A percentile compares a stretch with the other conserved stretches of the same genome.
Evolutionary conservation across 2,888 invertebrate genomes (phyloP).

Genomic region (Balanococcus diminutus): DNA sequence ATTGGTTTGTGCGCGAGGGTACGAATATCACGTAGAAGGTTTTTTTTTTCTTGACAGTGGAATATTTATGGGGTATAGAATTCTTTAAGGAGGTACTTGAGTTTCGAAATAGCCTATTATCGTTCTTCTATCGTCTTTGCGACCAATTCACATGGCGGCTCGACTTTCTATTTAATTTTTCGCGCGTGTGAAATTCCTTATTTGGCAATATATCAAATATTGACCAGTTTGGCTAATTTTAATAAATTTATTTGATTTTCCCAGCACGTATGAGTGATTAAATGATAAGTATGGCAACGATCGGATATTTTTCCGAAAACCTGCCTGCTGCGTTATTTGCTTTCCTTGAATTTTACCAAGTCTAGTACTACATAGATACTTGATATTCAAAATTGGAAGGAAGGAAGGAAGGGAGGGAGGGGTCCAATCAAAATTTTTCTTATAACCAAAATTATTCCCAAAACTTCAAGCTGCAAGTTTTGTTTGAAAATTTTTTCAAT

Average conservation of each 20-base stretch:
- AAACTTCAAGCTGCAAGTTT: too few relatives aligned
- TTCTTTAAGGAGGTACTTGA: not conserved
- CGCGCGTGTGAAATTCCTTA: not conserved
- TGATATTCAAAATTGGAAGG: too few relatives aligned
- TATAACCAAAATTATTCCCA: too few relatives aligned
- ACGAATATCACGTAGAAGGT: not conserved
- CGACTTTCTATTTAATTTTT: not conserved
- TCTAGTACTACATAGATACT: too few relatives aligned
- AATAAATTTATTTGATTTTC: not conserved
- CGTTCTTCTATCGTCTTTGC: not conserved
- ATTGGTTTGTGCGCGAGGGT: not conserved
- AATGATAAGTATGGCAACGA: too few relatives aligned
- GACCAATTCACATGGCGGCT: too few relatives aligned
- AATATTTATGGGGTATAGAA: constrained; percentile 5
- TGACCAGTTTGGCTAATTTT: not conserved
- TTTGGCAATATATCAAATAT: not conserved
- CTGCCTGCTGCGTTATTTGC: too few relatives aligned
- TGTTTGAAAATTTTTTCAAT: too few relatives aligned
- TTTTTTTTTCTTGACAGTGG: not conserved
- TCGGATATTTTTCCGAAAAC: too few relatives aligned
- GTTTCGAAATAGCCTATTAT: not conserved
- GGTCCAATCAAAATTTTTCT: too few relatives aligned
- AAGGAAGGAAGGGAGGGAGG: too few relatives aligned
- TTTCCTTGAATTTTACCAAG: too few relatives aligned
- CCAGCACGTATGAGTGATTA: not conserved